Evolutionary conservation across 2,888 invertebrate species (phyloP).

Genomic region (Sympetrum striolatum): DNA sequence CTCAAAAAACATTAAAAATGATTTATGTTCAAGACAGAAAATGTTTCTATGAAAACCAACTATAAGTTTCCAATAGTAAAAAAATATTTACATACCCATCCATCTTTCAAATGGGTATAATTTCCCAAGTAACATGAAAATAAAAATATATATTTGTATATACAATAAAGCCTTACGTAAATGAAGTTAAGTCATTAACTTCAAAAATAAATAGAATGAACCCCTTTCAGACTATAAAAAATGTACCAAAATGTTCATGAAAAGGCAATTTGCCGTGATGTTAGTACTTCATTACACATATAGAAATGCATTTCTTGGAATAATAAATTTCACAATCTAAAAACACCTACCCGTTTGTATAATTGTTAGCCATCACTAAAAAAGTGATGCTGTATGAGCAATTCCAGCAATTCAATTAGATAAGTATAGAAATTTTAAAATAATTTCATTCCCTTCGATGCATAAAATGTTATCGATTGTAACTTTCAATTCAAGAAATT

Average conservation of each 20-base stretch:
- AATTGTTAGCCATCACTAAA: neutral
- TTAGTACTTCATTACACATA: neutral
- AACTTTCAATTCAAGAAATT: neutral
- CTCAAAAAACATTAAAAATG: neutral
- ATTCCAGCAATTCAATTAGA: neutral
- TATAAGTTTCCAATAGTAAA: neutral
- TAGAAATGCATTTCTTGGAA: neutral
- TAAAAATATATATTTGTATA: neutral
- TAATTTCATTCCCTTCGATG: neutral
- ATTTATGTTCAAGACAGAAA: neutral
- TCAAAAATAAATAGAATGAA: neutral
- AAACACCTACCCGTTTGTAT: neutral
- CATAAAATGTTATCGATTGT: neutral
- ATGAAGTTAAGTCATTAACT: neutral
- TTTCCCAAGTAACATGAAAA: neutral
- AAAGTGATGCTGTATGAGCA: slow-evolving; percentile 2
- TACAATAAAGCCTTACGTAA: neutral
- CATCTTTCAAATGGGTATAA: neutral
- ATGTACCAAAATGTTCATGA: neutral
- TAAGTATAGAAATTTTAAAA: neutral
- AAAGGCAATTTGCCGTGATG: neutral
- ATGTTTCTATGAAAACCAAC: neutral
- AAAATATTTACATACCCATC: neutral
- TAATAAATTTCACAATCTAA: neutral
- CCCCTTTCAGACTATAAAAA: neutral